phyloP scores from a whole-genome alignment of 2,888 invertebrate genomes.

The Andrena trimmerana region DNA sequence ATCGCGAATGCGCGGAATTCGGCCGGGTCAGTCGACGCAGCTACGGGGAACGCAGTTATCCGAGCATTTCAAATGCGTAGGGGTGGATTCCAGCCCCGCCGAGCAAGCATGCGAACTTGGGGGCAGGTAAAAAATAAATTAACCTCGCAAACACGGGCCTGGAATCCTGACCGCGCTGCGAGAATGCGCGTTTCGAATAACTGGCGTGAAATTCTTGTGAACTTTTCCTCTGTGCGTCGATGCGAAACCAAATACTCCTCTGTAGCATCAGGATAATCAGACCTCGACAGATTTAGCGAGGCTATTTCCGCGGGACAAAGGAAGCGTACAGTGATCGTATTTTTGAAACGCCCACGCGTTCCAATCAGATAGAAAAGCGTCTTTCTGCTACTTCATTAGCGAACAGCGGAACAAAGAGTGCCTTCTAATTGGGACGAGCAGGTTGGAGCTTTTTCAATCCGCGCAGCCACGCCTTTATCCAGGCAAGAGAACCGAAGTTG shows the following conservation, averaged over 20 bases:
- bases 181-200: background rate
- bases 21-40: background rate
- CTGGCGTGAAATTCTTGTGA: background rate
- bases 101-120: background rate
- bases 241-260: background rate
- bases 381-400: no score
- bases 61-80: background rate
- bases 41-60: background rate
- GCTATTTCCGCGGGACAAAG: no score
- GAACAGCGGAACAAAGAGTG: no score
- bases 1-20: background rate
- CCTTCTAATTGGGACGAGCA: no score
- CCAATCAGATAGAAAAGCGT: no score
- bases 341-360: no score
- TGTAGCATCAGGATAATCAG: no score
- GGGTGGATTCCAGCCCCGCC: background rate
- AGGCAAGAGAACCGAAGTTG: background rate
- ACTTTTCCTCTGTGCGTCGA: background rate
- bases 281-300: no score
- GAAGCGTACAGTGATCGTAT: background rate
- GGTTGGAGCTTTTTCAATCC: no score
- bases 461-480: background rate
- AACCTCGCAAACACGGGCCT: background rate
- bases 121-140: slow-evolving; percentile 30
- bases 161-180: background rate